Conservation (phyloP, 2,113 vertebrate species). For the Platycercus adscitus region DNA sequence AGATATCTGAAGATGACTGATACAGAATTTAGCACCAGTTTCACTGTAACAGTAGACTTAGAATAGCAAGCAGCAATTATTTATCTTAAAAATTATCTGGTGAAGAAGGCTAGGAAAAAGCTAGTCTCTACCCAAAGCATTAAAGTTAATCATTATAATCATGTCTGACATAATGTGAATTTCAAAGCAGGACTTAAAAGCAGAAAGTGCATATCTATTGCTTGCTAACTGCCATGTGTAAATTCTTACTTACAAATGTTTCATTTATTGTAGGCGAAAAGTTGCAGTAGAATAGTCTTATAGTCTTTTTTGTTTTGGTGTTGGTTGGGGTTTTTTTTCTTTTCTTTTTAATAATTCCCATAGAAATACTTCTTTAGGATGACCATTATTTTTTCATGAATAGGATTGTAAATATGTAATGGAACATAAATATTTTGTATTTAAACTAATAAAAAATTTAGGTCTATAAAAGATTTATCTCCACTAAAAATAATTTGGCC, state of each 20-base stretch:
- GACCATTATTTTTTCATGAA: slow-evolving; percentile 58
- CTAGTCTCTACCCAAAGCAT: background rate
- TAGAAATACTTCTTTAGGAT: slow-evolving; percentile 49
- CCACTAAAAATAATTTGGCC: slow-evolving; percentile 55
- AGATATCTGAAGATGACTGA: background rate
- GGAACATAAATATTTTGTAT: slow-evolving; percentile 66
- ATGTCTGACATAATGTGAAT: background rate
- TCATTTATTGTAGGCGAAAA: background rate
- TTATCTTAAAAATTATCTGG: background rate
- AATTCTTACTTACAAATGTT: background rate
- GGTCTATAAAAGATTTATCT: slow-evolving; percentile 55
- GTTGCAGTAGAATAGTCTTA: background rate
- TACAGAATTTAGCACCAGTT: background rate
- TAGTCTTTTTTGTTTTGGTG: background rate
- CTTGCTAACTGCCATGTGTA: background rate
- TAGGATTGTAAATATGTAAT: slow-evolving; percentile 60
- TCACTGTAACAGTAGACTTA: background rate
- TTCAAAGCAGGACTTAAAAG: slow-evolving; percentile 2
- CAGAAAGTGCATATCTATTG: background rate
- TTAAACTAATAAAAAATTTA: slow-evolving; percentile 64
- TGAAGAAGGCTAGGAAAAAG: background rate
- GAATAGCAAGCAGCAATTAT: background rate
- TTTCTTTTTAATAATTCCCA: slow-evolving; percentile 25
- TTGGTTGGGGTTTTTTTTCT: background rate
- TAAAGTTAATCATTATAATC: background rate